Conservation (phyloP, 1,140 invertebrate genomes). For the Drosophila tristis region DNA sequence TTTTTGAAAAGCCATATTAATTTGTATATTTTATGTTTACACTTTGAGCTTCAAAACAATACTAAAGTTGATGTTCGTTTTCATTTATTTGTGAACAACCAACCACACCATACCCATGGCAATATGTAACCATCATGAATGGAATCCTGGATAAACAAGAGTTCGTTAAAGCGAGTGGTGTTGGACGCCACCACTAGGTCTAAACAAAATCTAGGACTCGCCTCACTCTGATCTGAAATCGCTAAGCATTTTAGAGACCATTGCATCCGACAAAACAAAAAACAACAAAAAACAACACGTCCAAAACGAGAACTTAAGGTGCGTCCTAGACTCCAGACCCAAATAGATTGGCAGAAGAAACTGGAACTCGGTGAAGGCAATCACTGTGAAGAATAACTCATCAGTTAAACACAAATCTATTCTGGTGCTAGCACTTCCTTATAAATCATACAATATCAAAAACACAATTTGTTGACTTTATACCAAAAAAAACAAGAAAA, state of each 20-base stretch:
- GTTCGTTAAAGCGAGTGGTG: too few species aligned
- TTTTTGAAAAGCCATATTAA: constrained; percentile 81
- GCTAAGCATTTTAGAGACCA: constrained; percentile 35
- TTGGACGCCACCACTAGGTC: constrained; percentile 13
- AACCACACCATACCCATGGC: constrained; percentile 15
- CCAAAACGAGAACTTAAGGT: constrained; percentile 13
- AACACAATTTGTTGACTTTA: constrained; percentile 43
- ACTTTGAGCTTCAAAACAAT: constrained; percentile 14
- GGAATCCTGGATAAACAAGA: constrained; percentile 14
- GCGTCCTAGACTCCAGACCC: background rate
- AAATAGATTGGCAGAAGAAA: too few species aligned
- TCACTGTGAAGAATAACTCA: too few species aligned
- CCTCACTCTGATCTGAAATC: constrained; percentile 28
- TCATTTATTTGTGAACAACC: constrained; percentile 3
- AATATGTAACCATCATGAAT: constrained; percentile 17
- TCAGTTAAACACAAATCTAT: constrained; percentile 9
- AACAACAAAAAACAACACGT: constrained; percentile 30
- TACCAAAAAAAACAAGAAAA: constrained; percentile 53
- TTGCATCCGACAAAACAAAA: constrained; percentile 16
- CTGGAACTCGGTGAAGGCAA: too few species aligned
- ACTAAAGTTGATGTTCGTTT: constrained; percentile 7
- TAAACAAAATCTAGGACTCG: constrained; percentile 18
- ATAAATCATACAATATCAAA: constrained; percentile 38
- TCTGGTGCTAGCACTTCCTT: constrained; percentile 19
- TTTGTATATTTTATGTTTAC: constrained; percentile 46